Percentiles rank a stretch among this genome's conserved stretches.
phyloP scores from a whole-genome alignment of 2,888 invertebrate species.

The Macaria notata region DNA sequence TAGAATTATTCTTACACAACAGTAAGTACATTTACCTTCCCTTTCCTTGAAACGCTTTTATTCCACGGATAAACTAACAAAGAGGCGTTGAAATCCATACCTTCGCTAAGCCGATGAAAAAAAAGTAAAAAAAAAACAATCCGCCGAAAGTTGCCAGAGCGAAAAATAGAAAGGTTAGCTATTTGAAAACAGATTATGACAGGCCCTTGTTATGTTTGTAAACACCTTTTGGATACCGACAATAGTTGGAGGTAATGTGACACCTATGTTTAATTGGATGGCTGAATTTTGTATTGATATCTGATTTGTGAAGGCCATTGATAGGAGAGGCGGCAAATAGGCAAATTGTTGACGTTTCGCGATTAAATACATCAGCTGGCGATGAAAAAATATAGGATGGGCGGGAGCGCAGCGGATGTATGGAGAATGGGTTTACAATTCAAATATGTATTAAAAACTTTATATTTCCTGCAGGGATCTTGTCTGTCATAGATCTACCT shows the following conservation, averaged over 20 bases:
- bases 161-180: conserved; percentile 72
- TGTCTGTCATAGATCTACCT: no score
- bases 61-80: conserved; percentile 72
- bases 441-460: no score
- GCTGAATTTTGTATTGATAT: conserved; percentile 64
- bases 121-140: conserved; percentile 69
- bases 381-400: conserved; percentile 33
- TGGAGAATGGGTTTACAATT: no score
- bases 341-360: conserved; percentile 76
- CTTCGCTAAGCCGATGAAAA: conserved; percentile 63
- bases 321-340: conserved; percentile 60
- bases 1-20: conserved; percentile 59
- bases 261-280: conserved; percentile 74
- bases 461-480: no score
- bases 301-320: conserved; percentile 58
- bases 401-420: neutral
- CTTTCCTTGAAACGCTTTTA: conserved; percentile 69
- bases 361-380: conserved; percentile 61
- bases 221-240: conserved; percentile 63
- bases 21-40: conserved; percentile 62
- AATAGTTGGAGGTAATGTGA: conserved; percentile 73
- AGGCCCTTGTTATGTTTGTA: conserved; percentile 81
- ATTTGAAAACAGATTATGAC: conserved; percentile 78
- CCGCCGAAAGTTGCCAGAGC: conserved; percentile 67
- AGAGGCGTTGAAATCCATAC: conserved; percentile 79